Percentiles rank a stretch among this genome's conserved stretches.
Evolutionary conservation across 1,140 invertebrate genomes (phyloP).

Genomic region (Cyphomyrmex costatus): DNA sequence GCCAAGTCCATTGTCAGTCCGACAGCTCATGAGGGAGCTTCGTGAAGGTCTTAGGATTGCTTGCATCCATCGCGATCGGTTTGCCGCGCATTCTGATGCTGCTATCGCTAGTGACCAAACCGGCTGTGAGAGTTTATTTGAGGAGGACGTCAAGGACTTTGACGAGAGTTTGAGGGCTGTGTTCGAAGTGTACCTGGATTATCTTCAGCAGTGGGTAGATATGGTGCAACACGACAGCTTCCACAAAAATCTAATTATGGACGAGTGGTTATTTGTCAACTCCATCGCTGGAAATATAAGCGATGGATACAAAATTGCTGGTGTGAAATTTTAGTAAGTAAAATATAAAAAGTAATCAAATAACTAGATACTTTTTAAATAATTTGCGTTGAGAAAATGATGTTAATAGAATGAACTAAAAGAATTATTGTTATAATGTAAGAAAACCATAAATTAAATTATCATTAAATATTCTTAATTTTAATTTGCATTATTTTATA

Average conservation of each 20-base stretch:
- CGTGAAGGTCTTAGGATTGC: conserved; percentile 94
- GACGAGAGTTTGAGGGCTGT: conserved; percentile 92
- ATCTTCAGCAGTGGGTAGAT: conserved; percentile 91
- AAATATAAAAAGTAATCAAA: conserved; percentile 13
- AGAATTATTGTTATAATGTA: conserved; percentile 25
- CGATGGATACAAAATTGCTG: conserved; percentile 90
- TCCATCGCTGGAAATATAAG: conserved; percentile 90
- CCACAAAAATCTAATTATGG: conserved; percentile 92
- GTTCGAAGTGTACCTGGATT: conserved; percentile 92
- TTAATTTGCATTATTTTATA: background rate
- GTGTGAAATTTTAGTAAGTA: conserved; percentile 90
- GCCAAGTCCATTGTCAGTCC: conserved; percentile 94
- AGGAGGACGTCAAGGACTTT: conserved; percentile 90
- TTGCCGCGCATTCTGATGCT: conserved; percentile 90
- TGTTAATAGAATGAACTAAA: conserved; percentile 1
- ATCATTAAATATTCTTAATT: conserved; percentile 4
- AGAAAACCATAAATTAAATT: background rate
- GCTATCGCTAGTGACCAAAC: conserved; percentile 88
- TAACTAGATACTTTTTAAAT: conserved; percentile 15
- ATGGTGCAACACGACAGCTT: conserved; percentile 90
- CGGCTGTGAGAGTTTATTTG: conserved; percentile 85
- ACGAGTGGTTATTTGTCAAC: conserved; percentile 93
- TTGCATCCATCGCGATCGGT: conserved; percentile 92
- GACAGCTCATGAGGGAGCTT: conserved; percentile 95
- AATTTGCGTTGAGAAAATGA: conserved; percentile 4